Percentiles rank a stretch among this genome's conserved stretches.
Conservation (phyloP, 2,113 vertebrate species). For the Periophthalmus modestus region DNA sequence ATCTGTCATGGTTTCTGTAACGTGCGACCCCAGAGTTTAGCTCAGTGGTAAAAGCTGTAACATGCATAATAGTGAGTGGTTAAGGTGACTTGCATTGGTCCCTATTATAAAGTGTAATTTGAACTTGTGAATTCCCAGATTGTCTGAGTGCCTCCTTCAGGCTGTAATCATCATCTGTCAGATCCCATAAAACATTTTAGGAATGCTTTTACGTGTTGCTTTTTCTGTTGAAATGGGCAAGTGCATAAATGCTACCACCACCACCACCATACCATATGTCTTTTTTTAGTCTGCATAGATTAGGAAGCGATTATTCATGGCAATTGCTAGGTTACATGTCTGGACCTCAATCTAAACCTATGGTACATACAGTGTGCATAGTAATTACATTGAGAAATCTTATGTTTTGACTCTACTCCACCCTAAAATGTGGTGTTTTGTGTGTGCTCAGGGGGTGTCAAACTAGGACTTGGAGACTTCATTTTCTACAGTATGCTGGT, state of each 20-base stretch:
- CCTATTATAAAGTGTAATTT: constrained; percentile 23
- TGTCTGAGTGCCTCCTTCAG: constrained; percentile 2
- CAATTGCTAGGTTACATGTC: constrained; percentile 53
- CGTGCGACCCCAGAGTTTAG: neutral
- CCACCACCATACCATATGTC: constrained; percentile 6
- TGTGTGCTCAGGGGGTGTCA: constrained; percentile 89
- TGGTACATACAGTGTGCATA: constrained; percentile 64
- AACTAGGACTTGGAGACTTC: constrained; percentile 96
- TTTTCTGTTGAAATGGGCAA: constrained; percentile 28
- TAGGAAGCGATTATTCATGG: constrained; percentile 54
- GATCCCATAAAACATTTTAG: constrained; percentile 27
- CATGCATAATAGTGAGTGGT: constrained; percentile 1
- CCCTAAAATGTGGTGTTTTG: constrained; percentile 46
- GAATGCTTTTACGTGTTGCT: constrained; percentile 33
- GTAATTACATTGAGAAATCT: constrained; percentile 21
- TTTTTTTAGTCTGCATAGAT: constrained; percentile 49
- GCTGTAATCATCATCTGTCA: constrained; percentile 42
- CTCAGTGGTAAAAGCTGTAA: constrained; percentile 2
- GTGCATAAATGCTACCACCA: neutral
- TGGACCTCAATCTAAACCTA: constrained; percentile 13
- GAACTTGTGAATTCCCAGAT: constrained; percentile 19
- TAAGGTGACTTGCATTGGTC: neutral
- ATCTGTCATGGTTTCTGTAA: neutral
- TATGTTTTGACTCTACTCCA: constrained; percentile 36
- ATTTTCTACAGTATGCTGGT: constrained; percentile 99